A percentile compares a stretch with the other conserved stretches of the same genome.
phyloP scores from a whole-genome alignment of 2,888 invertebrate species.

The Athetis lepigone region DNA sequence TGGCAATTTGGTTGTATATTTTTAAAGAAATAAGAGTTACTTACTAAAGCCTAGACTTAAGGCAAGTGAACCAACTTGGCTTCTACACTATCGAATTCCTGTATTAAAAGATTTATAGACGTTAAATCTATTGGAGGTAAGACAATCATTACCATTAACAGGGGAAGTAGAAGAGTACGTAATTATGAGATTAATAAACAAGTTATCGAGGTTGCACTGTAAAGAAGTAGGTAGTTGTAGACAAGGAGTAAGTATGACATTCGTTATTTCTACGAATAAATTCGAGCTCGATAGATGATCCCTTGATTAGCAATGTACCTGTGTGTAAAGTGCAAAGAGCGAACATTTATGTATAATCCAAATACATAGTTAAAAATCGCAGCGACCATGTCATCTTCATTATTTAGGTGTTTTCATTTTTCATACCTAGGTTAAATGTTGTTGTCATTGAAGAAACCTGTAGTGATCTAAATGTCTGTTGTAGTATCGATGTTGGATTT shows the following conservation, averaged over 20 bases:
- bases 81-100: no score
- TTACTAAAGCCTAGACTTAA: no score
- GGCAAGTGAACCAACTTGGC: no score
- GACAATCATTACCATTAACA: no score
- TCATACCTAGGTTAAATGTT: conserved; percentile 24
- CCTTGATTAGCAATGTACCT: conserved; percentile 12
- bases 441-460: conserved; percentile 43
- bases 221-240: not conserved
- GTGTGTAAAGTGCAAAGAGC: not conserved
- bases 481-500: conserved; percentile 40
- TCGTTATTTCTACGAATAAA: conserved; percentile 32
- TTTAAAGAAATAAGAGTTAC: no score
- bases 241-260: not conserved
- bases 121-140: no score
- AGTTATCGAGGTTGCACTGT: no score
- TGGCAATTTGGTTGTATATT: no score
- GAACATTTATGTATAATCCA: not conserved
- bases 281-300: conserved; percentile 27
- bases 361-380: not conserved
- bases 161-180: no score
- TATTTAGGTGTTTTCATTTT: conserved; percentile 14
- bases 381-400: conserved; percentile 11
- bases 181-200: no score
- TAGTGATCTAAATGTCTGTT: conserved; percentile 51
- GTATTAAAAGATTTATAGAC: no score